These are phyloP conservation scores for Neogobius melanostomus DNA, from an alignment of 2,113 vertebrate genomes.

Conservation along the genomic window DNA sequence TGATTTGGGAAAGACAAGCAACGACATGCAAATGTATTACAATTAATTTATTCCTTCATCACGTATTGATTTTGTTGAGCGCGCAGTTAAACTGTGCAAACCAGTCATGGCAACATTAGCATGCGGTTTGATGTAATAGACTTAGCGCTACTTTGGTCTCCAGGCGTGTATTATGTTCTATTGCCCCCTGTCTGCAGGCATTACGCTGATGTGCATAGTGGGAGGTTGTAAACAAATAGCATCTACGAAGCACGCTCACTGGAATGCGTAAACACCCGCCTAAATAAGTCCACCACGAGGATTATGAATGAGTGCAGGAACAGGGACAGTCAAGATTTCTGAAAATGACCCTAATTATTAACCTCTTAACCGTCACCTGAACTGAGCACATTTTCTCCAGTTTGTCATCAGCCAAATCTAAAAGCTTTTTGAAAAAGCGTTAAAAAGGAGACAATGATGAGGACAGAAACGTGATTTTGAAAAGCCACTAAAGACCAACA, in stretches of 20 bases:
- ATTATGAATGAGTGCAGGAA: slow-evolving; percentile 31
- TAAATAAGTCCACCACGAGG: slow-evolving; percentile 1
- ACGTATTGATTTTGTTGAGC: slow-evolving; percentile 17
- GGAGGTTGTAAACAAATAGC: slow-evolving; percentile 44
- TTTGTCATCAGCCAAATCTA: no score
- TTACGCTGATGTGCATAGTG: slow-evolving; percentile 46
- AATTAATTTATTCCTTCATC: slow-evolving; percentile 26
- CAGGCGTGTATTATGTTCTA: slow-evolving; percentile 46
- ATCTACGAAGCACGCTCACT: slow-evolving; percentile 34
- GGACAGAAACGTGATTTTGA: no score
- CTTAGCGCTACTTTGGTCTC: slow-evolving; percentile 36
- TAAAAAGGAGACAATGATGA: no score
- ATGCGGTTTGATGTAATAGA: slow-evolving; percentile 23
- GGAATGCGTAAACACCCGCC: slow-evolving; percentile 33
- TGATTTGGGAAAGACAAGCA: slow-evolving; percentile 7
- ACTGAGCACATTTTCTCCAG: no score
- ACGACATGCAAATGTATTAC: slow-evolving; percentile 21
- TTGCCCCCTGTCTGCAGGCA: slow-evolving; percentile 50
- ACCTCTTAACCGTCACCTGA: no score
- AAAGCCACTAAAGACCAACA: no score
- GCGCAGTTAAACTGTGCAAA: slow-evolving; percentile 19
- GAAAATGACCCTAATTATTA: no score
- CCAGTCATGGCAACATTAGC: slow-evolving; percentile 9
- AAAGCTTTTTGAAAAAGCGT: no score
- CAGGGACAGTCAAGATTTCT: neutral